Conservation (phyloP, 2,888 invertebrate genomes). For the Ceriagrion tenellum region DNA sequence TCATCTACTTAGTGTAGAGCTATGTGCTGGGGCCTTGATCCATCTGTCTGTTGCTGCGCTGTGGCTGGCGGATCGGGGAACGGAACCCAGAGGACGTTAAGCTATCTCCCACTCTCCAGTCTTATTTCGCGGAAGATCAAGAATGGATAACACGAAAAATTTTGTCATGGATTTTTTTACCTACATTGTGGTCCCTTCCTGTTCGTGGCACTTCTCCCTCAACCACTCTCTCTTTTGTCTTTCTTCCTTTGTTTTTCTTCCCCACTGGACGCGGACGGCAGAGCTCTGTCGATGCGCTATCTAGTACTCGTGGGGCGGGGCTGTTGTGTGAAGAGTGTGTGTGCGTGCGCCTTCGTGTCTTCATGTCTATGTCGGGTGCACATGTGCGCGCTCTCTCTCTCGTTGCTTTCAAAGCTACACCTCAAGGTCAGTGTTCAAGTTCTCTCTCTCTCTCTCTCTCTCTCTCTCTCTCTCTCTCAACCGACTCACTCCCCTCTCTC, state of each 20-base stretch:
- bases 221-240: too few relatives aligned
- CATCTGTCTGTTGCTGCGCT: too few relatives aligned
- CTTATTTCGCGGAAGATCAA: not conserved
- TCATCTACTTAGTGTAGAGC: too few relatives aligned
- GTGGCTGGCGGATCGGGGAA: not conserved
- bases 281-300: too few relatives aligned
- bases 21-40: too few relatives aligned
- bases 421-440: constrained; percentile 29
- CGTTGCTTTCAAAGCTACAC: constrained; percentile 9
- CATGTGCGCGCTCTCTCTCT: not conserved
- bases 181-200: not conserved
- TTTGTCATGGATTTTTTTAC: not conserved
- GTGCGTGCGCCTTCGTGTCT: not conserved
- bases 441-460: not conserved
- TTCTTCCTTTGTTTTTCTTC: too few relatives aligned
- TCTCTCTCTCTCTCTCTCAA: not conserved
- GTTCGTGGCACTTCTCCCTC: too few relatives aligned
- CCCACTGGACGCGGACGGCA: too few relatives aligned
- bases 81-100: too few relatives aligned
- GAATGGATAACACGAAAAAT: not conserved
- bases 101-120: too few relatives aligned
- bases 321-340: too few relatives aligned
- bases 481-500: not conserved
- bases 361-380: not conserved
- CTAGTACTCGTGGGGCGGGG: too few relatives aligned